phyloP scores from a whole-genome alignment of 1,140 invertebrate genomes.

The Lutraria rhynchaena region DNA sequence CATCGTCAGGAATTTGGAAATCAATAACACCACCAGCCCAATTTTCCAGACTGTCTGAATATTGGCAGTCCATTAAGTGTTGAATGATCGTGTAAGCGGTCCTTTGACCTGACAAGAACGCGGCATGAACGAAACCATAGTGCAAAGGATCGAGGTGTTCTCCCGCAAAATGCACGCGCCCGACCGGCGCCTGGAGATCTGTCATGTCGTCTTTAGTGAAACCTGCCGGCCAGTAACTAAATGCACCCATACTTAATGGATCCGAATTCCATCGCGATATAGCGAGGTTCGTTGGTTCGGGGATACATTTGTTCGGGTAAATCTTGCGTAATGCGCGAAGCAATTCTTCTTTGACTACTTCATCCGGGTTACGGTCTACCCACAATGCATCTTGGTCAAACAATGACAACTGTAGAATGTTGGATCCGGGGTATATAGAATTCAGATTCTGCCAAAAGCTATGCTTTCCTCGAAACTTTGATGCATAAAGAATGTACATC shows the following conservation, averaged over 20 bases:
- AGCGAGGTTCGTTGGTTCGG: not conserved
- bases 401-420: conserved; percentile 50
- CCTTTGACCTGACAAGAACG: conserved; percentile 6
- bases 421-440: conserved; percentile 28
- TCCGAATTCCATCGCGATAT: conserved; percentile 43
- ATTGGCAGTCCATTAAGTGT: no score
- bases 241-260: conserved; percentile 39
- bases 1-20: no score
- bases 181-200: conserved; percentile 13
- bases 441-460: conserved; percentile 53
- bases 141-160: conserved; percentile 30
- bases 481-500: conserved; percentile 32
- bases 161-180: conserved; percentile 33
- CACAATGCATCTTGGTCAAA: conserved; percentile 18
- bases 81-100: conserved; percentile 4
- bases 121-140: conserved; percentile 44
- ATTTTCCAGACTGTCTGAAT: no score
- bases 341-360: conserved; percentile 11
- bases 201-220: conserved; percentile 29
- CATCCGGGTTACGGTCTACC: conserved; percentile 16
- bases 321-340: conserved; percentile 7
- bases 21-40: no score
- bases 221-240: conserved; percentile 47
- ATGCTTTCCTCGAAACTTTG: conserved; percentile 16
- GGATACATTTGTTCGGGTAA: conserved; percentile 8